A percentile compares a stretch with the other conserved stretches of the same genome.
phyloP scores from a whole-genome alignment of 2,888 invertebrate species.

The Leptopilina myrica region DNA sequence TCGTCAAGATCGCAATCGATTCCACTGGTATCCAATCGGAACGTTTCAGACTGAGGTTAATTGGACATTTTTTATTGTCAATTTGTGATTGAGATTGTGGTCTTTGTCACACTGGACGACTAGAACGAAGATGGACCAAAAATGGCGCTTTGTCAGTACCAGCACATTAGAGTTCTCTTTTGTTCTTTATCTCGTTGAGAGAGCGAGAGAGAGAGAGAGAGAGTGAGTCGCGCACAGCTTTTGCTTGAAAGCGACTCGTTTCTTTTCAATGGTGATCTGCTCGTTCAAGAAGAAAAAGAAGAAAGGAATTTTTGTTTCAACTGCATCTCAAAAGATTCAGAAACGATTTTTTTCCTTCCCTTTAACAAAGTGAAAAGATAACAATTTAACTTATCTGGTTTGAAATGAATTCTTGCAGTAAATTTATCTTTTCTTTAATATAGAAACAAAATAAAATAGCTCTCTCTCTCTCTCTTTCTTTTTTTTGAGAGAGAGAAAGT shows the following conservation, averaged over 20 bases:
- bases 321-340: constrained; percentile 17
- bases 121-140: constrained; percentile 56
- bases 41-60: constrained; percentile 66
- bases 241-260: constrained; percentile 44
- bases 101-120: constrained; percentile 63
- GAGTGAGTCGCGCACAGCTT: constrained; percentile 30
- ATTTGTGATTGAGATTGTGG: constrained; percentile 74
- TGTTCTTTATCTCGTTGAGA: constrained; percentile 65
- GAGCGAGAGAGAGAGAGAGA: not conserved
- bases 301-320: constrained; percentile 20
- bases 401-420: not conserved
- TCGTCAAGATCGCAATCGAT: constrained; percentile 53
- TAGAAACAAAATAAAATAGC: too few relatives aligned
- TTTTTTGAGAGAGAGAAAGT: constrained; percentile 48
- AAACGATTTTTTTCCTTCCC: not conserved
- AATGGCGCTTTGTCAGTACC: constrained; percentile 67
- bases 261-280: constrained; percentile 24
- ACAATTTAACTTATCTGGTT: not conserved
- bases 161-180: constrained; percentile 67
- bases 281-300: not conserved
- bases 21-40: constrained; percentile 53
- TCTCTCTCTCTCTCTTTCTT: too few relatives aligned
- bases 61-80: constrained; percentile 76
- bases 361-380: not conserved
- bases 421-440: too few relatives aligned